These are phyloP conservation scores for Euura saliciscinereae DNA, from an alignment of 1,140 invertebrate genomes.

Conservation along the genomic window DNA sequence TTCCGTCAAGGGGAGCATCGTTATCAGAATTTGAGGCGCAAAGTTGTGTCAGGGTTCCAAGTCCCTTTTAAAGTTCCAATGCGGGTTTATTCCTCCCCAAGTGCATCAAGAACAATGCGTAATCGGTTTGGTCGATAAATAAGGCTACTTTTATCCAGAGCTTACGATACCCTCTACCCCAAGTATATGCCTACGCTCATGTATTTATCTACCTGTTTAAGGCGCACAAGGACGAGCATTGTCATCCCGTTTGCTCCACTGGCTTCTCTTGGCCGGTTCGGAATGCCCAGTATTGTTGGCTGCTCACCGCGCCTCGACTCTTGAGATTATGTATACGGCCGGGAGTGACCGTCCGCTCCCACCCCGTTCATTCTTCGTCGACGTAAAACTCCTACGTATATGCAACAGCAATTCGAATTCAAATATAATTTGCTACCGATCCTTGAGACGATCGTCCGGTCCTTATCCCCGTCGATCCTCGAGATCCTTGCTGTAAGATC, in stretches of 20 bases:
- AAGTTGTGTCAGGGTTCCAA: no score
- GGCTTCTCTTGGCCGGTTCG: background rate
- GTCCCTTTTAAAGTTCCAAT: no score
- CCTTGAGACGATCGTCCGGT: background rate
- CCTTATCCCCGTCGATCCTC: background rate
- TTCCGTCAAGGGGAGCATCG: background rate
- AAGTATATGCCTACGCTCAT: no score
- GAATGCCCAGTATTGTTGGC: background rate
- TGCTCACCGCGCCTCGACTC: background rate
- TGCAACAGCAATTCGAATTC: background rate
- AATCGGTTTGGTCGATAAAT: no score
- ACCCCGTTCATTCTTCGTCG: background rate
- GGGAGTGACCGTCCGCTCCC: background rate
- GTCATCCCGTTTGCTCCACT: background rate
- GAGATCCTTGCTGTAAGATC: background rate
- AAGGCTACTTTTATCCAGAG: no score
- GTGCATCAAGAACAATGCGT: no score
- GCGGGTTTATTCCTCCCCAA: no score
- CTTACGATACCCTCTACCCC: no score
- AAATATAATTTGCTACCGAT: constrained; percentile 5
- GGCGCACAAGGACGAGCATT: background rate
- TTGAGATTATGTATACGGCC: constrained; percentile 1
- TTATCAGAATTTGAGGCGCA: no score
- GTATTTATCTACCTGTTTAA: no score
- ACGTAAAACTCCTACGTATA: background rate